These are phyloP conservation scores for Julus scanicus DNA, from an alignment of 2,888 invertebrate genomes.

Conservation along the genomic window DNA sequence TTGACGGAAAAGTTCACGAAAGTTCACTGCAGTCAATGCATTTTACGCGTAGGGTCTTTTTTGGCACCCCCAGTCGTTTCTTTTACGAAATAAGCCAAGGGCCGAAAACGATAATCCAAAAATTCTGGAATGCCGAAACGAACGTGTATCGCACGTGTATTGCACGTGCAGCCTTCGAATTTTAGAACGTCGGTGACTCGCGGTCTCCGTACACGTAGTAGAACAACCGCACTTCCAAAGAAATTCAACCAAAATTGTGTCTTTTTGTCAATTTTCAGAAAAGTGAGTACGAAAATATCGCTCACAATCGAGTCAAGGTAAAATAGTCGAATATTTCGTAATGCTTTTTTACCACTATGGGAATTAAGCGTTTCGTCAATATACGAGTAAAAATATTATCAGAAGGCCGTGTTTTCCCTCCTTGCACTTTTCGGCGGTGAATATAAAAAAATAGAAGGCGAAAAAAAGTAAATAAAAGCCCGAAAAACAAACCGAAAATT, in stretches of 20 bases:
- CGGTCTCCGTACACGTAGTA: background rate
- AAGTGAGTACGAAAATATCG: background rate
- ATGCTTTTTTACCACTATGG: background rate
- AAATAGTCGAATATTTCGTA: background rate
- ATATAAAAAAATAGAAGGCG: background rate
- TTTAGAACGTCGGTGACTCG: background rate
- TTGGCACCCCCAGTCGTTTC: background rate
- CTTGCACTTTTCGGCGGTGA: background rate
- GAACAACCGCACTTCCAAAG: background rate
- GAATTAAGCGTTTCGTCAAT: slow-evolving; percentile 8
- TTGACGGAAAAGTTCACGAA: slow-evolving; percentile 15
- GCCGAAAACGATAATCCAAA: background rate
- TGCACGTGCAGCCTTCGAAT: background rate
- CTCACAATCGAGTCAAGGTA: slow-evolving; percentile 23
- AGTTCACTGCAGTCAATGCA: background rate
- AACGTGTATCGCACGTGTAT: too few species aligned
- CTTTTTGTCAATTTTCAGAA: background rate
- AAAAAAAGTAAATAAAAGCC: slow-evolving; percentile 10
- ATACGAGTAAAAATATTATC: slow-evolving; percentile 16
- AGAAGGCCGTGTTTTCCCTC: background rate
- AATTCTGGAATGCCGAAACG: background rate
- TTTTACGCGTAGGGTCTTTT: background rate
- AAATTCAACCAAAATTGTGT: background rate
- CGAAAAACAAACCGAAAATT: slow-evolving; percentile 48
- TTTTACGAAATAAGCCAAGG: background rate